Conservation (phyloP, 2,888 invertebrate species). For the Dicranocentrus wangi region DNA sequence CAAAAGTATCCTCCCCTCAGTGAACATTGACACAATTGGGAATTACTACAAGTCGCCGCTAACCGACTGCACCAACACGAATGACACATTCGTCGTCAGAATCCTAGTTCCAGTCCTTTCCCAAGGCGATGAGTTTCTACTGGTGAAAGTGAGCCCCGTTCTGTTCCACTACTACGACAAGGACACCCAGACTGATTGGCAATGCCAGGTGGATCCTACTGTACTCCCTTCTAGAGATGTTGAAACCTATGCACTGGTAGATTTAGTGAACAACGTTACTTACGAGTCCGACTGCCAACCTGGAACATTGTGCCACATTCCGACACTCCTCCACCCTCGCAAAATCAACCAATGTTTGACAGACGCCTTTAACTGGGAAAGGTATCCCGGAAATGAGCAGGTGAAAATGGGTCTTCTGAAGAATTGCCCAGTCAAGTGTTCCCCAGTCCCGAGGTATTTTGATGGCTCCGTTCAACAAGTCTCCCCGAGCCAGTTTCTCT, state of each 20-base stretch:
- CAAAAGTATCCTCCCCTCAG: constrained; percentile 24
- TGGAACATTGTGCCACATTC: constrained; percentile 51
- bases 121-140: constrained; percentile 19
- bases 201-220: constrained; percentile 36
- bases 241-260: constrained; percentile 39
- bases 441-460: background rate
- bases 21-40: constrained; percentile 43
- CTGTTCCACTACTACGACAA: constrained; percentile 43
- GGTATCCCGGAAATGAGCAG: background rate
- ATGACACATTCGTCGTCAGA: constrained; percentile 56
- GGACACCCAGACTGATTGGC: constrained; percentile 8
- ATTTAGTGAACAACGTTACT: constrained; percentile 40
- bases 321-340: constrained; percentile 28
- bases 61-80: constrained; percentile 64
- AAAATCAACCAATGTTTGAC: constrained; percentile 55
- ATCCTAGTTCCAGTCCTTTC: constrained; percentile 59
- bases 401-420: background rate
- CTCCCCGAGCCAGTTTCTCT: constrained; percentile 7
- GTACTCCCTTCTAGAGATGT: constrained; percentile 5
- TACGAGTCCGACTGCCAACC: constrained; percentile 56
- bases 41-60: constrained; percentile 55
- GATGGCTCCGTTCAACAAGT: background rate
- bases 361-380: constrained; percentile 52
- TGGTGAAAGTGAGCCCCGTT: constrained; percentile 40
- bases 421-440: constrained; percentile 29